Percentiles rank a stretch among this genome's conserved stretches.
These are phyloP conservation scores for Periparus ater DNA, from an alignment of 2,797 vertebrate species.

Conservation along the genomic window DNA sequence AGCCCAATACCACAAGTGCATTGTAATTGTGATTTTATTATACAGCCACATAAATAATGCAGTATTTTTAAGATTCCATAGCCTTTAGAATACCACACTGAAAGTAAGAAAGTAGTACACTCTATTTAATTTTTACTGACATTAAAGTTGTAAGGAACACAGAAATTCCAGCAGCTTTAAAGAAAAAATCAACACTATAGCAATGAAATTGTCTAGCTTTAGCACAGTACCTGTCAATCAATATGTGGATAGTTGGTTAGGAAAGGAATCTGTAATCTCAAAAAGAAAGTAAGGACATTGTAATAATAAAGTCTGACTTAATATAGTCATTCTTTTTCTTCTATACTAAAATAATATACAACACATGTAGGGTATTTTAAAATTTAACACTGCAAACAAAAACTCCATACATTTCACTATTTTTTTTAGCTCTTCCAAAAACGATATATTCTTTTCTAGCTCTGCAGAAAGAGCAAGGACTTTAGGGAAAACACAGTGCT, in stretches of 20 bases:
- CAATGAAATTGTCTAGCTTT: not conserved
- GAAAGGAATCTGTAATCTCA: constrained; percentile 43
- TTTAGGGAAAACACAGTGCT: not conserved
- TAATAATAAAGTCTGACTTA: constrained; percentile 64
- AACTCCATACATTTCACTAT: not conserved
- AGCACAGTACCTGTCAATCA: not conserved
- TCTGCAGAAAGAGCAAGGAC: not conserved
- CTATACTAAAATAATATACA: constrained; percentile 55
- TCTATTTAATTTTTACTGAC: constrained; percentile 59
- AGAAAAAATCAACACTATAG: not conserved
- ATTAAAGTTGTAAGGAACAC: constrained; percentile 31
- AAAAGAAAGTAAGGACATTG: constrained; percentile 41
- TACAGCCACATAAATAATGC: constrained; percentile 74
- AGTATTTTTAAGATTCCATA: constrained; percentile 63
- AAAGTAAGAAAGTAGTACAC: constrained; percentile 19
- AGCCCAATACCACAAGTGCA: not conserved
- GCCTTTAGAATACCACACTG: constrained; percentile 16
- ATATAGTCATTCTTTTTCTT: constrained; percentile 52
- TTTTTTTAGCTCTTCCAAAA: constrained; percentile 39
- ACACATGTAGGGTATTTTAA: constrained; percentile 55
- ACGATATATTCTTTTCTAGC: not conserved
- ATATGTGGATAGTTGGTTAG: not conserved
- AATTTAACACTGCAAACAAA: constrained; percentile 44
- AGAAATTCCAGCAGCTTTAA: constrained; percentile 22
- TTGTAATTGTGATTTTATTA: constrained; percentile 68